Conservation (phyloP, 2,888 invertebrate genomes). For the Oscheius onirici region DNA sequence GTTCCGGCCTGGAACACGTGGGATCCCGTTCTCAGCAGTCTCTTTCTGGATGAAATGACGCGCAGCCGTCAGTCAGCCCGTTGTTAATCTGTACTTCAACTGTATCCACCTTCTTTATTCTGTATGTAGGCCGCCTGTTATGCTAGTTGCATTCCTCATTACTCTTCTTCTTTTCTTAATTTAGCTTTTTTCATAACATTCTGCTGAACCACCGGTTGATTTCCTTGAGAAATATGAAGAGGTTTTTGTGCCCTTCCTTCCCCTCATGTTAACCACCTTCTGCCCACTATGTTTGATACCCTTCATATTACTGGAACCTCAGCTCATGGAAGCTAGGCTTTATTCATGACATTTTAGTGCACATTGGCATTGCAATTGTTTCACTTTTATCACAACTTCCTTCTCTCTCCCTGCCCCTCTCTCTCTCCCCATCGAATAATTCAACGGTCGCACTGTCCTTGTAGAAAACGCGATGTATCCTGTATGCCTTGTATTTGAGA, state of each 20-base stretch:
- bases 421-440: too few species aligned
- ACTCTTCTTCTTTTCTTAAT: not conserved
- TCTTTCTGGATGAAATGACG: not conserved
- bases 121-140: not conserved
- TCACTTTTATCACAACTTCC: constrained; percentile 3
- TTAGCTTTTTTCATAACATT: constrained; percentile 5
- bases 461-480: constrained; percentile 17
- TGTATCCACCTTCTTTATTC: not conserved
- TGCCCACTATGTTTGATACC: not conserved
- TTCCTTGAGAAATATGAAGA: not conserved
- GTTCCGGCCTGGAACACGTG: constrained; percentile 12
- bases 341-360: constrained; percentile 30
- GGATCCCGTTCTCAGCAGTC: not conserved
- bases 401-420: too few species aligned
- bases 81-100: constrained; percentile 1
- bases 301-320: constrained; percentile 18
- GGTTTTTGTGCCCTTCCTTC: constrained; percentile 2
- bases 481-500: not conserved
- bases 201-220: constrained; percentile 25
- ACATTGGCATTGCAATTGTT: constrained; percentile 7
- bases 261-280: constrained; percentile 12
- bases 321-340: constrained; percentile 21
- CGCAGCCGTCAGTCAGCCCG: not conserved
- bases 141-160: not conserved
- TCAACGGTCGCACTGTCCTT: not conserved